Conservation (phyloP, 2,888 invertebrate genomes). For the Caprella mutica region DNA sequence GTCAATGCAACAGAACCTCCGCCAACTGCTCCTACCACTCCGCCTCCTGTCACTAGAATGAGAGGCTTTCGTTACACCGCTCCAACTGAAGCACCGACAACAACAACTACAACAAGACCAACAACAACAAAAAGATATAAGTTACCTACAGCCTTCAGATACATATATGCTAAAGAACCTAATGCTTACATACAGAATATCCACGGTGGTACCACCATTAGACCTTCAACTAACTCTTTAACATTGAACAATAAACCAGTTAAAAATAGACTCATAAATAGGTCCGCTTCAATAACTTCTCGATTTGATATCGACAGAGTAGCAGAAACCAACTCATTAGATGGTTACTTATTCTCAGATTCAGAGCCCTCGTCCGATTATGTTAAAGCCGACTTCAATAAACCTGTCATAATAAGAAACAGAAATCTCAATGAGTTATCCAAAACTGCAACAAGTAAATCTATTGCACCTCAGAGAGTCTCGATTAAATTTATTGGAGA, state of each 20-base stretch:
- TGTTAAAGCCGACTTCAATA: constrained; percentile 1
- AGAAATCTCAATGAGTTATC: too few species aligned
- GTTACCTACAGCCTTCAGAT: constrained; percentile 3
- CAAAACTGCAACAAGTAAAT: too few species aligned
- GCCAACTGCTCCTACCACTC: constrained; percentile 1
- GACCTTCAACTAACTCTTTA: too few species aligned
- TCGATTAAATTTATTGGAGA: background rate
- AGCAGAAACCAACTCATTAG: constrained; percentile 31
- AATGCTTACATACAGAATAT: too few species aligned
- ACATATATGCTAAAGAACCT: too few species aligned
- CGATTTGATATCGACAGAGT: constrained; percentile 27
- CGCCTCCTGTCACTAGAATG: constrained; percentile 14
- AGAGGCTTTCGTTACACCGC: constrained; percentile 28
- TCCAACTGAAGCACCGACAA: constrained; percentile 23
- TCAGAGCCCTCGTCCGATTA: constrained; percentile 27
- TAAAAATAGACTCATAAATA: too few species aligned
- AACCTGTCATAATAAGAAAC: background rate
- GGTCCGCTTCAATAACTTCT: too few species aligned
- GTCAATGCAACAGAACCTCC: constrained; percentile 21
- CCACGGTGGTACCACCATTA: too few species aligned
- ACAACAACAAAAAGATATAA: background rate
- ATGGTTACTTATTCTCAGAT: constrained; percentile 31
- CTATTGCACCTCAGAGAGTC: background rate
- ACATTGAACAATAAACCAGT: too few species aligned
- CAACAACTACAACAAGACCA: constrained; percentile 5